Percentiles rank a stretch among this genome's conserved stretches.
phyloP scores from a whole-genome alignment of 1,140 invertebrate species.

The Monochamus saltuarius region DNA sequence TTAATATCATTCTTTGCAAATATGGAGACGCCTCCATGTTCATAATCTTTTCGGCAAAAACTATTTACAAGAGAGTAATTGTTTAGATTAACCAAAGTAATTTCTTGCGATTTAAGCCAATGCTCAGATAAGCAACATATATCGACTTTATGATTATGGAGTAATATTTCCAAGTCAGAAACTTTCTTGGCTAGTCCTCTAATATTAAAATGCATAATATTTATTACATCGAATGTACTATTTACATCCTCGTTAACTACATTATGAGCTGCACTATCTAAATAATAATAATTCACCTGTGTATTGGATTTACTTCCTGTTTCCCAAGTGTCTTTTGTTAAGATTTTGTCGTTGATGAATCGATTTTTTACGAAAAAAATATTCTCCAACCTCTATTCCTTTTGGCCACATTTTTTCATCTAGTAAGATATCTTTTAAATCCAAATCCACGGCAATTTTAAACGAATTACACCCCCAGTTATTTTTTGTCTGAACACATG shows the following conservation, averaged over 20 bases:
- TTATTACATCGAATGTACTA: background rate
- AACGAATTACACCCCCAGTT: conserved; percentile 2
- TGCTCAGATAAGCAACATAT: conserved; percentile 2
- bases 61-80: conserved; percentile 1
- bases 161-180: background rate
- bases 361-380: background rate
- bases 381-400: background rate
- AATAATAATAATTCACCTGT: too few species aligned
- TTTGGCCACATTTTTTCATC: conserved; percentile 1
- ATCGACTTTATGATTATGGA: background rate
- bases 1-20: background rate
- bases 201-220: conserved; percentile 4
- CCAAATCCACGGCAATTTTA: conserved; percentile 1
- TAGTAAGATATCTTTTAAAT: conserved; percentile 2
- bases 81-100: background rate
- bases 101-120: conserved; percentile 3
- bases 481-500: background rate
- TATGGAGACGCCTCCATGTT: conserved; percentile 1
- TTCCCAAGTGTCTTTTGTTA: background rate
- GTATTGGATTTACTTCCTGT: conserved; percentile 3
- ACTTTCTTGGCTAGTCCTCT: background rate
- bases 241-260: background rate
- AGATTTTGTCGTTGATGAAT: background rate
- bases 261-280: background rate
- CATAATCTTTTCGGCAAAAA: background rate